Conservation (phyloP, 2,113 vertebrate genomes). For the Aplodontia rufa region DNA sequence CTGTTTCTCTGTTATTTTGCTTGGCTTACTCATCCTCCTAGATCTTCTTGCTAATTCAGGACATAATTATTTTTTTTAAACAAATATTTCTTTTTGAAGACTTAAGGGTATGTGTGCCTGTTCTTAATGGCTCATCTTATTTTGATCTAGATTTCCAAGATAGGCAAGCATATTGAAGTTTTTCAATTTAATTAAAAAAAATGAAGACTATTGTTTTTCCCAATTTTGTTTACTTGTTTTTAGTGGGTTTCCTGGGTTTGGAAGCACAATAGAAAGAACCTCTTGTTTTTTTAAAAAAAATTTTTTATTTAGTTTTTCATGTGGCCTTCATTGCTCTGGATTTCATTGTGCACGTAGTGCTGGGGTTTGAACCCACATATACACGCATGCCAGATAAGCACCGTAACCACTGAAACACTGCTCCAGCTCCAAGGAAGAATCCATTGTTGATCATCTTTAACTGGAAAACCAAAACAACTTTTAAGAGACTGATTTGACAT, state of each 20-base stretch:
- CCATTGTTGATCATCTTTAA: background rate
- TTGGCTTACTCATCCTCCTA: background rate
- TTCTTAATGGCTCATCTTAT: background rate
- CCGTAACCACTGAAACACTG: too few species aligned
- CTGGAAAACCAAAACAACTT: background rate
- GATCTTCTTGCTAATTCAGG: background rate
- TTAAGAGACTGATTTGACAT: background rate
- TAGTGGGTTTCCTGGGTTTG: background rate
- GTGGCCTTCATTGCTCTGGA: too few species aligned
- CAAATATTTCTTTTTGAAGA: constrained; percentile 17
- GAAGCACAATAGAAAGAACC: background rate
- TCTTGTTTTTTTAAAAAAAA: too few species aligned
- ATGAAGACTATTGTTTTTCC: background rate
- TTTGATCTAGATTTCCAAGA: constrained; percentile 10
- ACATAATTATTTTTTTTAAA: constrained; percentile 7
- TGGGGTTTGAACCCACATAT: too few species aligned
- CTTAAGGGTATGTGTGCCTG: background rate
- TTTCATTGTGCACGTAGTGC: too few species aligned
- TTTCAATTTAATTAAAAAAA: constrained; percentile 29
- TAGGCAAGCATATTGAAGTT: background rate
- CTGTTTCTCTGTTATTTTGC: background rate
- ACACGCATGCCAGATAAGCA: too few species aligned
- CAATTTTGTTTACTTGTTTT: background rate
- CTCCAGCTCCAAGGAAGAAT: too few species aligned
- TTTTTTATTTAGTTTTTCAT: too few species aligned